A percentile compares a stretch with the other conserved stretches of the same genome.
Conservation (phyloP, 30 jellyfish, hydroid and myxozoan species). For the Calvadosia cruxmelitensis region DNA sequence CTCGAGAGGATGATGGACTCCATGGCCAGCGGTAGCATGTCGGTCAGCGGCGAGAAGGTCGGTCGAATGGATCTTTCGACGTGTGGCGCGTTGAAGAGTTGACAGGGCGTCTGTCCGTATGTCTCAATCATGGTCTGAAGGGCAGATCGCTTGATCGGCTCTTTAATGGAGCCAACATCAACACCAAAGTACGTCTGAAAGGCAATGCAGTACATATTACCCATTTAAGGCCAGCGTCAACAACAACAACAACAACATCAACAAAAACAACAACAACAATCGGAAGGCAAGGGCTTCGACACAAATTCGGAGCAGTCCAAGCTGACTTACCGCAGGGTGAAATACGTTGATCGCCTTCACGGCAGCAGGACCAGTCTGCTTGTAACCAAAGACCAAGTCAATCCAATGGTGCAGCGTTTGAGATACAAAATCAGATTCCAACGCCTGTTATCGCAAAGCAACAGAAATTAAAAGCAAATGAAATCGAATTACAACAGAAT, state of each 20-base stretch:
- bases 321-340: conserved; percentile 98
- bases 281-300: too few species aligned
- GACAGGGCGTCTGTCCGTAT: conserved; percentile 93
- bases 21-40: conserved; percentile 55
- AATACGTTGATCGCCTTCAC: conserved; percentile 74
- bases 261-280: too few species aligned
- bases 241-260: too few species aligned
- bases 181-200: conserved; percentile 91
- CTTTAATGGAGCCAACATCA: conserved; percentile 77
- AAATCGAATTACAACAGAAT: too few species aligned
- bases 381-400: conserved; percentile 85
- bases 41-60: conserved; percentile 40
- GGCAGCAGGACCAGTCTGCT: conserved; percentile 93
- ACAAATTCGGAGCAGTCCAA: too few species aligned
- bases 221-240: not conserved
- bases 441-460: conserved; percentile 38
- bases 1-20: conserved; percentile 28
- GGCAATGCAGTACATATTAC: not conserved
- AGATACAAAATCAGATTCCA: conserved; percentile 78
- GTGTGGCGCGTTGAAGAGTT: conserved; percentile 72
- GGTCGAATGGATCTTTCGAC: conserved; percentile 56
- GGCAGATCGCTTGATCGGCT: conserved; percentile 83
- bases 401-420: conserved; percentile 80
- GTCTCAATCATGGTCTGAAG: conserved; percentile 95
- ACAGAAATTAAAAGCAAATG: not conserved